Base-by-base conservation (phyloP, 2,113 vertebrate species). In the Sus scrofa region DNA sequence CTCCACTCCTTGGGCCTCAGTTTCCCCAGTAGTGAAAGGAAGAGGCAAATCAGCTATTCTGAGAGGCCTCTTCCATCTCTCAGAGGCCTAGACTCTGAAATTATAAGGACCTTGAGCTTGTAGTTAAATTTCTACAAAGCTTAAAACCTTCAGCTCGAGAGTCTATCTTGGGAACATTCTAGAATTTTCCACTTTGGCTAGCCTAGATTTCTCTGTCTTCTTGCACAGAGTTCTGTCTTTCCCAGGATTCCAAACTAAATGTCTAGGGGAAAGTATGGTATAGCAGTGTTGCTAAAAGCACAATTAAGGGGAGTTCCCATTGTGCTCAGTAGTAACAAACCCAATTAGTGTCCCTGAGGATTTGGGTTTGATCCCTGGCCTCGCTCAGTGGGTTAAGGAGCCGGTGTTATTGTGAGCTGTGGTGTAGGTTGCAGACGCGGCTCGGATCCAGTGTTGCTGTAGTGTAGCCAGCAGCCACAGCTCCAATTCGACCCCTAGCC, bases 81-180 rank as follows among this genome's bases (percentile, higher is more conserved):
- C 68, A 68, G 70, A 75, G 44, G 4, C 22, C 37, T 91, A 11
- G 77, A 65, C 60, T 92, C 85, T 77, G 18, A 81, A 65, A 26
- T 1, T n/a, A 26, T 87, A 62, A 90, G 70, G 44, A 60, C 19
- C 44, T 30, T 65, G 86, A 91, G 22, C 50, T 3, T 63, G 30
- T 54, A 37, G 63, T 22, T 60, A 70, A 85, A 84, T 15, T 62
- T 68, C 70, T 32, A 18, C 14, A 20, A 26, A 60, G 24, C 13
- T 26, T 39, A 60, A 92, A 74, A 52, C 75, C 34, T 32, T 74
- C 79, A 26, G 44, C 84, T 82, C 34, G 20, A 56, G 12, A 67
- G 7, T 68, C 81, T 86, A 16, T 68, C 54, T 85, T 95, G 52
- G 67, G 70, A 87, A 89, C 74, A 87, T 75, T 73, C 95, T 94